Evolutionary conservation across 2,113 vertebrate species (phyloP), one percentile per base, ranked within the genome.

Genomic region (Spheniscus mendiculus): DNA sequence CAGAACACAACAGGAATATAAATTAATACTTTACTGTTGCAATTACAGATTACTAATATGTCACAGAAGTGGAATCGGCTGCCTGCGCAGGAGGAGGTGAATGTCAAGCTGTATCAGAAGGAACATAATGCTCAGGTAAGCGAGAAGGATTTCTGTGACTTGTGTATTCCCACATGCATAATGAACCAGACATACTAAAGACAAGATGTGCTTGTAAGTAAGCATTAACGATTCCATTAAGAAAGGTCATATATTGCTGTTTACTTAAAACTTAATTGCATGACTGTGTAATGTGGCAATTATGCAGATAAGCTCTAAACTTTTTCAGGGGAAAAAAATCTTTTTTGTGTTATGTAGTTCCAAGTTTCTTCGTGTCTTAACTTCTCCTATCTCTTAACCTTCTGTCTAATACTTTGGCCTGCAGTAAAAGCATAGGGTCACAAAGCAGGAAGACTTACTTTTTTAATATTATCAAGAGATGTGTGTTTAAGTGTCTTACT

Each of bases 71-170:
- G 98, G 94, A 95, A 42, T 44, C 36, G 97, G 91, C 82, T 93
- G 11, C 97, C 27, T 5, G 32, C 55, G 2, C 95, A 97, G 78
- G 98, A 98, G 63, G 98, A 98, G 77, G 79, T 53, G 14, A 91
- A 63, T 44, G 66, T 85, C 71, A 94, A 50, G 32, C 89, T 96
- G 25, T 91, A 86, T 65, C 98, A 97, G 85, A 96, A 96, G 87
- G 96, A 98, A 2, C 97, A 91, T 12, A 94, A 19, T 5, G 30
- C 97, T 42, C 98, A 98, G 98, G 98, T 99, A 92, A 94, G 84
- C 1, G 10, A 38, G 55, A 19, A 55, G 62, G 23, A 1, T 22
- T 73, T 45, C 30, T 42, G 5, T 52, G 27, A 5, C 47, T 32
- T 12, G 5, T 0, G 2, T 5, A 0, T 59, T 82, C 90, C 90